Conservation (phyloP, 2,113 vertebrate species). For the Uria lomvia region DNA sequence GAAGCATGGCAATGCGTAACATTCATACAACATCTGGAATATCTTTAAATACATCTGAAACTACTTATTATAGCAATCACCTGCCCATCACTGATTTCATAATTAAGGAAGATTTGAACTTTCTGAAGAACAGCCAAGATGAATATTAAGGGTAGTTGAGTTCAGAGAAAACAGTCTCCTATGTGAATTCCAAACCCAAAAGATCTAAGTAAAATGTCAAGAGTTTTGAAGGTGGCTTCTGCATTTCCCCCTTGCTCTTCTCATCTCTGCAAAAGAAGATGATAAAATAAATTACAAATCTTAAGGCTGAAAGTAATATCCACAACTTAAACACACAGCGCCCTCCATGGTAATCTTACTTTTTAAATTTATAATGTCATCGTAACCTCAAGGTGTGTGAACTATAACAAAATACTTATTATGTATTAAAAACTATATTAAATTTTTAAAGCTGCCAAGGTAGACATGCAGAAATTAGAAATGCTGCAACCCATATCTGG, state of each 20-base stretch:
- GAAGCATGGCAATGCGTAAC: not conserved
- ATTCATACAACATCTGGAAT: not conserved
- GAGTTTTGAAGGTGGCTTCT: slow-evolving; percentile 60
- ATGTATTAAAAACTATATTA: not conserved
- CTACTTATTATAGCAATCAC: slow-evolving; percentile 24
- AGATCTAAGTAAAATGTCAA: slow-evolving; percentile 20
- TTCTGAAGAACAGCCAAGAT: slow-evolving; percentile 31
- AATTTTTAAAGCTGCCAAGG: not conserved
- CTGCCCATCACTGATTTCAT: slow-evolving; percentile 33
- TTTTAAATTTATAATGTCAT: not conserved
- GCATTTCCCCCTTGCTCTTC: slow-evolving; percentile 40
- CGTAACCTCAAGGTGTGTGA: not conserved
- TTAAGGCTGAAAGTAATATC: not conserved
- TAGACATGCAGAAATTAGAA: not conserved
- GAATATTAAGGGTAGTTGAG: slow-evolving; percentile 13
- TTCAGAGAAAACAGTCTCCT: slow-evolving; percentile 46
- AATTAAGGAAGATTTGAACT: slow-evolving; percentile 34
- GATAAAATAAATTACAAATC: slow-evolving; percentile 35
- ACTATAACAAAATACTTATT: not conserved
- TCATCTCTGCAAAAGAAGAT: slow-evolving; percentile 64
- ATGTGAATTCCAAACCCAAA: slow-evolving; percentile 22
- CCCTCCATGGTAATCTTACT: not conserved
- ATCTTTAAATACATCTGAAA: slow-evolving; percentile 38
- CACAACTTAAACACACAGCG: not conserved
- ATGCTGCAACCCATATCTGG: not conserved